Evolutionary conservation across 2,888 invertebrate genomes (phyloP).

Genomic region (Elegia similella): DNA sequence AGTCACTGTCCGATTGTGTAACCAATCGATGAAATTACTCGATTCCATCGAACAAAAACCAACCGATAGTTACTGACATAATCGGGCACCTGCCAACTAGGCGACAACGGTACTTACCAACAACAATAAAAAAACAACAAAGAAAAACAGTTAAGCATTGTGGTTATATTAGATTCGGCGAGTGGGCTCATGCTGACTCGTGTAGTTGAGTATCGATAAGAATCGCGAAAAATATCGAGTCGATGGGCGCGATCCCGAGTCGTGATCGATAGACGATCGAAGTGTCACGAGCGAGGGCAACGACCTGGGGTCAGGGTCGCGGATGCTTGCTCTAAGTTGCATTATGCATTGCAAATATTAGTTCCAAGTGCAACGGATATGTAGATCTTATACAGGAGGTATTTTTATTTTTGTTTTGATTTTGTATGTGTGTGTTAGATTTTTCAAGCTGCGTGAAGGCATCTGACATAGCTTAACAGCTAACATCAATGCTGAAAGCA

Average conservation of each 20-base stretch:
- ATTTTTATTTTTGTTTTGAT: neutral
- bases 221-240: slow-evolving; percentile 63
- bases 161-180: slow-evolving; percentile 58
- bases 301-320: slow-evolving; percentile 76
- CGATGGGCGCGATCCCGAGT: slow-evolving; percentile 64
- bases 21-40: slow-evolving; percentile 10
- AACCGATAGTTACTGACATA: slow-evolving; percentile 10
- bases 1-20: neutral
- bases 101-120: slow-evolving; percentile 57
- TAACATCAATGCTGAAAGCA: no score
- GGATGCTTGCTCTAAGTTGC: slow-evolving; percentile 56
- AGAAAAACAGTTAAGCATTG: slow-evolving; percentile 67
- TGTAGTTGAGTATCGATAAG: slow-evolving; percentile 66
- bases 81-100: slow-evolving; percentile 57
- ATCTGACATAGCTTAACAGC: no score
- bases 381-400: neutral
- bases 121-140: slow-evolving; percentile 60
- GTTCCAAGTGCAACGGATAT: slow-evolving; percentile 8
- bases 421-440: neutral
- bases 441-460: no score
- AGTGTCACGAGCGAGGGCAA: slow-evolving; percentile 78
- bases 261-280: slow-evolving; percentile 80
- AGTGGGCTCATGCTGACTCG: slow-evolving; percentile 57
- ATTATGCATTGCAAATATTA: slow-evolving; percentile 68
- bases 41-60: slow-evolving; percentile 8